These are phyloP conservation scores for Drosophila repleta DNA, from an alignment of 1,140 invertebrate species.

Conservation along the genomic window DNA sequence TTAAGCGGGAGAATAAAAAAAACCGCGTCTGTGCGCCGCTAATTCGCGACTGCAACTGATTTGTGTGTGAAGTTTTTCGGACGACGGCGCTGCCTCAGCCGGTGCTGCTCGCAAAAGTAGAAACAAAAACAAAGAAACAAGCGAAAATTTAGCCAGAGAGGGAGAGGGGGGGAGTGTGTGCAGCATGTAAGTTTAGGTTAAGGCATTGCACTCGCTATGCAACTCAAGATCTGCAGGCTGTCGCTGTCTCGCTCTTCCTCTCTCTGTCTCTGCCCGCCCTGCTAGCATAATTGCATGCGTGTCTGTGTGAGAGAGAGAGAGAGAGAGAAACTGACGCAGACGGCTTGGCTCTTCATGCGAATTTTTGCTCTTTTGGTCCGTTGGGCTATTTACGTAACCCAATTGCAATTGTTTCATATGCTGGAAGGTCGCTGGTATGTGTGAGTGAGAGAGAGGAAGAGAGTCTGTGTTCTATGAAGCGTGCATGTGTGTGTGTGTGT, in stretches of 20 bases:
- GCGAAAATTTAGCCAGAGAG: neutral
- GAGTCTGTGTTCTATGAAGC: conserved; percentile 34
- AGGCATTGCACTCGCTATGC: conserved; percentile 34
- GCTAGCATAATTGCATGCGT: conserved; percentile 1
- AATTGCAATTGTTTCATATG: conserved; percentile 41
- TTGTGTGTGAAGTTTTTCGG: conserved; percentile 51
- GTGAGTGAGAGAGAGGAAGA: conserved; percentile 9
- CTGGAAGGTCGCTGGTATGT: conserved; percentile 50
- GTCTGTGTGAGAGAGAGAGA: neutral
- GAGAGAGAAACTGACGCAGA: neutral
- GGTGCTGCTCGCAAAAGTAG: conserved; percentile 36
- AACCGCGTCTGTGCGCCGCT: conserved; percentile 69
- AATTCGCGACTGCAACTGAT: conserved; percentile 81
- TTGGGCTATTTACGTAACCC: conserved; percentile 43
- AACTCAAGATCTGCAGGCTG: conserved; percentile 12
- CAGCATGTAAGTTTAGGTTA: conserved; percentile 15
- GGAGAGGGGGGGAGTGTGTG: neutral
- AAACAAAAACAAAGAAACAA: conserved; percentile 22
- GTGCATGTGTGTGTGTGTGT: conserved; percentile 21
- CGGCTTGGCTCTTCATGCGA: conserved; percentile 30
- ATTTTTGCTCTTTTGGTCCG: conserved; percentile 33
- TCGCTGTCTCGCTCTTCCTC: neutral
- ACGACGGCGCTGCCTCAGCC: conserved; percentile 5
- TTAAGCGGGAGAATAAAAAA: conserved; percentile 20
- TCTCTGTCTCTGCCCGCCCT: neutral